A percentile compares a stretch with the other conserved stretches of the same genome.
Conservation (phyloP, 1,140 invertebrate genomes). For the Hesperophylax magnus region DNA sequence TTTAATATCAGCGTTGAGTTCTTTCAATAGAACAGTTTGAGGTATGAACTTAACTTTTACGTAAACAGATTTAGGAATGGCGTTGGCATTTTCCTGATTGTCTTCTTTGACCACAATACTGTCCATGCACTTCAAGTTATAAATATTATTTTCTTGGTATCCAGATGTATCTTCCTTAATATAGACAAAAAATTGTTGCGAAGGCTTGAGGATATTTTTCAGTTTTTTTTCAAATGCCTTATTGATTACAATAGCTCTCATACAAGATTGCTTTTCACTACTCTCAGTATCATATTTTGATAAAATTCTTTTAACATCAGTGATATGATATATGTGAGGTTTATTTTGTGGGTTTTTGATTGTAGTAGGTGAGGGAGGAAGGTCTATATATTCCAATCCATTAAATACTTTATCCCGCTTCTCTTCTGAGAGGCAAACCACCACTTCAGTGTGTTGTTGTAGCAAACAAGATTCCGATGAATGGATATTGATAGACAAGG, state of each 20-base stretch:
- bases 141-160: constrained; percentile 61
- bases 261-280: constrained; percentile 1
- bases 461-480: constrained; percentile 43
- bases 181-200: constrained; percentile 66
- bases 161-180: constrained; percentile 64
- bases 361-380: neutral
- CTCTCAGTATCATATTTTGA: constrained; percentile 36
- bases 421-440: constrained; percentile 4
- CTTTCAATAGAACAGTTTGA: constrained; percentile 1
- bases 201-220: constrained; percentile 47
- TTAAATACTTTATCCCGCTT: neutral
- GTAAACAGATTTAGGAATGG: constrained; percentile 61
- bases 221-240: neutral
- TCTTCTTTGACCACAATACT: constrained; percentile 57
- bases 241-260: constrained; percentile 23
- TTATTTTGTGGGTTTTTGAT: neutral
- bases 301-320: constrained; percentile 25
- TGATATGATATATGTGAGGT: constrained; percentile 28
- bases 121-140: constrained; percentile 65
- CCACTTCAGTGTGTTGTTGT: constrained; percentile 50
- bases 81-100: constrained; percentile 60
- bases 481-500: constrained; percentile 62
- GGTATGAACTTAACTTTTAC: constrained; percentile 42
- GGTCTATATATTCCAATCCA: neutral
- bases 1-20: constrained; percentile 20